These are phyloP conservation scores for Mizuhopecten yessoensis DNA, from an alignment of 1,140 invertebrate species.

Conservation along the genomic window DNA sequence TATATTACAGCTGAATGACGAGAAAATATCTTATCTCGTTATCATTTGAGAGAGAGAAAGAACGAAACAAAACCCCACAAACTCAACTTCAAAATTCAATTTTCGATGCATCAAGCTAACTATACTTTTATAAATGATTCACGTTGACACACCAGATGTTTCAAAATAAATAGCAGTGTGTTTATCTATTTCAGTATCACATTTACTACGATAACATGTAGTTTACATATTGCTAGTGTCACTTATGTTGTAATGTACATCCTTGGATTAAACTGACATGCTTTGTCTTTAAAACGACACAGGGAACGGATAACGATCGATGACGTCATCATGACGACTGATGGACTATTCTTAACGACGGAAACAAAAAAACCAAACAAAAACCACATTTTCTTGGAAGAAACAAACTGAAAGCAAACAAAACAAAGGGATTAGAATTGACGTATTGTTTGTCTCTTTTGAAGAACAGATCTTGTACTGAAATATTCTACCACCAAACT, in stretches of 20 bases:
- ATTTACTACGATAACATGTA: not conserved
- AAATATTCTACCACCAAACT: too few relatives aligned
- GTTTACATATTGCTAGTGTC: constrained; percentile 4
- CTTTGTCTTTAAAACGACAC: not conserved
- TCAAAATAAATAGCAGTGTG: constrained; percentile 28
- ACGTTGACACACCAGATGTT: constrained; percentile 2
- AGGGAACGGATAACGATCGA: not conserved
- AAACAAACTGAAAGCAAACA: too few relatives aligned
- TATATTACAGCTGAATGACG: too few relatives aligned
- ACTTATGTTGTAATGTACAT: not conserved
- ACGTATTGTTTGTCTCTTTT: too few relatives aligned
- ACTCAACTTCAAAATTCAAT: too few relatives aligned
- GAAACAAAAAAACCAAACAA: not conserved
- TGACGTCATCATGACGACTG: not conserved
- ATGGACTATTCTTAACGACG: not conserved
- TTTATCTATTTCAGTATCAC: not conserved
- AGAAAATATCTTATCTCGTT: too few relatives aligned
- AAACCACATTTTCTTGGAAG: too few relatives aligned
- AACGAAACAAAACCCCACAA: too few relatives aligned
- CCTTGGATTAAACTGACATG: not conserved
- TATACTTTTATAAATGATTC: not conserved
- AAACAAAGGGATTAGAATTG: too few relatives aligned
- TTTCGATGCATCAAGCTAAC: not conserved
- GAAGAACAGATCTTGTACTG: too few relatives aligned
- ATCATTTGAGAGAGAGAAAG: too few relatives aligned